Conservation (phyloP, 2,113 vertebrate genomes). For the Petroica traversi region DNA sequence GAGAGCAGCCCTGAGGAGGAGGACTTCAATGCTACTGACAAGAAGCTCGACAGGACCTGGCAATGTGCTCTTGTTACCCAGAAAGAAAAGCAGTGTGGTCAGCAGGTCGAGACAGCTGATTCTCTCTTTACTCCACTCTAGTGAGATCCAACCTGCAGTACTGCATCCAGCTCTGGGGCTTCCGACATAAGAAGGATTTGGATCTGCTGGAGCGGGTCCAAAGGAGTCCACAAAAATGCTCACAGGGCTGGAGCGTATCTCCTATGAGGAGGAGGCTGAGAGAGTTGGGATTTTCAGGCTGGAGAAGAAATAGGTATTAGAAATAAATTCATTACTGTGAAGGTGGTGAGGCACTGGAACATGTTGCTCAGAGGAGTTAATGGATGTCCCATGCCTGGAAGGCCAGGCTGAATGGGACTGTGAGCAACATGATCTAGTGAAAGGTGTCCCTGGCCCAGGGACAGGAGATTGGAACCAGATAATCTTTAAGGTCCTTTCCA, state of each 20-base stretch:
- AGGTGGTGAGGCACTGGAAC: neutral
- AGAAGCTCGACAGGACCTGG: neutral
- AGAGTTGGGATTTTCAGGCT: neutral
- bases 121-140: neutral
- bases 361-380: neutral
- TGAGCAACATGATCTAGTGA: neutral
- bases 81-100: neutral
- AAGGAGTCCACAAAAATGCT: neutral
- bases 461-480: neutral
- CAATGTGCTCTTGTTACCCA: neutral
- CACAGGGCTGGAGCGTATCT: neutral
- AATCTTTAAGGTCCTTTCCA: neutral
- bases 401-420: neutral
- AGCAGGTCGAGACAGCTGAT: neutral
- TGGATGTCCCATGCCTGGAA: neutral
- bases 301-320: neutral
- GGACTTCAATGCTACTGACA: neutral
- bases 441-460: neutral
- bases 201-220: neutral
- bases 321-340: neutral
- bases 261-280: neutral
- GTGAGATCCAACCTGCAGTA: neutral
- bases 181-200: neutral
- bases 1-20: neutral
- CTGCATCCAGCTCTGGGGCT: neutral